phyloP scores from a whole-genome alignment of 2,888 invertebrate species.

The Melangyna quadrimaculata region DNA sequence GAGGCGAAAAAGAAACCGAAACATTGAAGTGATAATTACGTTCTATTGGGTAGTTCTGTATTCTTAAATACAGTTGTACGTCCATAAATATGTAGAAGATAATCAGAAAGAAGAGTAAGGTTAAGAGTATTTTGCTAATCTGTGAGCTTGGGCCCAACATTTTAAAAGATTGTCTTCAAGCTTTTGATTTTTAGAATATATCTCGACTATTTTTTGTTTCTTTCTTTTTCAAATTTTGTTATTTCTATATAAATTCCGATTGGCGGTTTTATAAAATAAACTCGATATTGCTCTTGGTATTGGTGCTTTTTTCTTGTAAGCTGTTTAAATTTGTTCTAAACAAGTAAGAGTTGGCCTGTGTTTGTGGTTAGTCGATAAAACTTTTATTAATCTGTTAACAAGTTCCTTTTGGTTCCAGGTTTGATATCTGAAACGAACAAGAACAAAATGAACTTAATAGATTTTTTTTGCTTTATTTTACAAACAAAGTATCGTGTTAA shows the following conservation, averaged over 20 bases:
- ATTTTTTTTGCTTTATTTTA: constrained; percentile 3
- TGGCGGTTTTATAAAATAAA: constrained; percentile 20
- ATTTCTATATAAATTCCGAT: constrained; percentile 29
- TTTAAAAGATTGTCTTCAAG: constrained; percentile 74
- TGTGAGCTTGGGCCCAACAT: constrained; percentile 89
- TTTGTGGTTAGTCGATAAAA: constrained; percentile 23
- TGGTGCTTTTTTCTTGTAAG: not conserved
- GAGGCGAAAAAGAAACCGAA: constrained; percentile 62
- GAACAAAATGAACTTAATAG: constrained; percentile 52
- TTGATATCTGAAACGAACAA: constrained; percentile 68
- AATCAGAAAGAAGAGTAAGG: constrained; percentile 83
- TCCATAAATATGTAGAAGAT: constrained; percentile 89
- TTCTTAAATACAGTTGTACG: constrained; percentile 86
- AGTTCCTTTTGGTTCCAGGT: constrained; percentile 60
- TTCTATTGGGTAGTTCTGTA: constrained; percentile 86
- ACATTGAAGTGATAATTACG: constrained; percentile 80
- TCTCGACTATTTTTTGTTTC: not conserved
- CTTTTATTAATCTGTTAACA: constrained; percentile 39
- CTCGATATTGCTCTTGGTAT: constrained; percentile 22
- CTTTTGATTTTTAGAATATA: constrained; percentile 29
- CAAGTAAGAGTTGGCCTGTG: constrained; percentile 33
- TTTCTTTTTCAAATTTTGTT: constrained; percentile 21
- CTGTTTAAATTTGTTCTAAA: constrained; percentile 44
- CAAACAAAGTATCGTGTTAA: no score
- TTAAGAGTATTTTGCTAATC: constrained; percentile 86